phyloP scores from a whole-genome alignment of 2,888 invertebrate genomes.

The Eurytoma californica region DNA sequence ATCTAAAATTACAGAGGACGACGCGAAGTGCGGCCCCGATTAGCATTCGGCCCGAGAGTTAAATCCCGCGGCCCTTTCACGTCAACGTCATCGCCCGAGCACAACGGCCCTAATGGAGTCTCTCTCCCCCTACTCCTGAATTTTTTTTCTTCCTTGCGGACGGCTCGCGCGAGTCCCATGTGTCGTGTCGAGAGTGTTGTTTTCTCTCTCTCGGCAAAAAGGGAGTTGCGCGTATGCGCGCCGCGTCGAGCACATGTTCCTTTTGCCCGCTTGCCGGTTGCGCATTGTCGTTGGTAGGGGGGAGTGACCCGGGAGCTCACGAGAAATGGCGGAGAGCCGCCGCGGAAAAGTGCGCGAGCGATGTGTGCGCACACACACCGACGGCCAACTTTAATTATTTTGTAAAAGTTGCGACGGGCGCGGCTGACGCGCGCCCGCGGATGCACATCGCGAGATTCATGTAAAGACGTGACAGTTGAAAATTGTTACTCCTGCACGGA shows the following conservation, averaged over 20 bases:
- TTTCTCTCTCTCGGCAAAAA: slow-evolving; percentile 12
- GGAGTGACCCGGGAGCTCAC: not conserved
- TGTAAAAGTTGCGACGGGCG: too few relatives aligned
- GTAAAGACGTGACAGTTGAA: too few relatives aligned
- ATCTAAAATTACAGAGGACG: slow-evolving; percentile 57
- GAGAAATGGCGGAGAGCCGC: not conserved
- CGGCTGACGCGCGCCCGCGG: too few relatives aligned
- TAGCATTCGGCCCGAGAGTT: slow-evolving; percentile 60
- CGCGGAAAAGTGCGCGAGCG: too few relatives aligned
- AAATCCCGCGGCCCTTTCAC: slow-evolving; percentile 58
- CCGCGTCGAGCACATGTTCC: not conserved
- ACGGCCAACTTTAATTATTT: too few relatives aligned
- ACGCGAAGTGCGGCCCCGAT: slow-evolving; percentile 56
- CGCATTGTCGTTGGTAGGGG: slow-evolving; percentile 34
- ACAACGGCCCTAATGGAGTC: slow-evolving; percentile 54
- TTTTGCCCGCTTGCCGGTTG: slow-evolving; percentile 6
- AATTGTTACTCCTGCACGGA: too few relatives aligned
- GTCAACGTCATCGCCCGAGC: slow-evolving; percentile 57
- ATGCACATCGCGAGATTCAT: too few relatives aligned
- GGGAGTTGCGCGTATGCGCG: slow-evolving; percentile 19
- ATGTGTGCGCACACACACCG: too few relatives aligned
- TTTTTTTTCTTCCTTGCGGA: not conserved
- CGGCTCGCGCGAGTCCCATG: slow-evolving; percentile 41
- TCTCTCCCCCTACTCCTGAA: not conserved
- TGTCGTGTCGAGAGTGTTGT: slow-evolving; percentile 49